These are phyloP conservation scores for Zophobas morio DNA, from an alignment of 1,140 invertebrate species.

Conservation along the genomic window DNA sequence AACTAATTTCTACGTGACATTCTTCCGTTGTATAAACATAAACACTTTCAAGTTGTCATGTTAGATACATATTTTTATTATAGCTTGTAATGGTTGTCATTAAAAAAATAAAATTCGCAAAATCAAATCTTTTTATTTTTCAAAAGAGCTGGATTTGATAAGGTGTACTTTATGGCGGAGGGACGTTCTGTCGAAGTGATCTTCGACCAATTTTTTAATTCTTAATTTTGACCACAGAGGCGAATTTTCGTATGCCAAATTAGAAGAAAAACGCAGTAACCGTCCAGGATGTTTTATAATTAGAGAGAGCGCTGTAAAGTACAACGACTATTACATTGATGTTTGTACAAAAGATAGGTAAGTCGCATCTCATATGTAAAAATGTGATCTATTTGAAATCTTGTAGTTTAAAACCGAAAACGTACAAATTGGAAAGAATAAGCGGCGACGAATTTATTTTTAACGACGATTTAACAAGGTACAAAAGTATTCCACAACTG, in stretches of 20 bases:
- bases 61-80: no score
- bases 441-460: conserved; percentile 69
- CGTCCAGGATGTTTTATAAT: conserved; percentile 85
- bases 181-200: no score
- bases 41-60: no score
- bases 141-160: no score
- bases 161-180: background rate
- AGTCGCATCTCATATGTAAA: conserved; percentile 38
- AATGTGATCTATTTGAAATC: background rate
- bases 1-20: no score
- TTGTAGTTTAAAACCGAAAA: conserved; percentile 73
- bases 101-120: no score
- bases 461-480: conserved; percentile 70
- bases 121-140: no score
- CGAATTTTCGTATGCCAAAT: conserved; percentile 86
- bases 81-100: no score
- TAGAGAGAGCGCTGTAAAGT: conserved; percentile 84
- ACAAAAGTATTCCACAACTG: conserved; percentile 75
- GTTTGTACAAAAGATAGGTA: conserved; percentile 81
- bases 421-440: conserved; percentile 76
- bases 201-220: conserved; percentile 28
- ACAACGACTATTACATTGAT: conserved; percentile 85
- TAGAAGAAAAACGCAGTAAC: conserved; percentile 83
- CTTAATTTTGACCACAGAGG: conserved; percentile 71
- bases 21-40: no score